phyloP scores from a whole-genome alignment of 2,888 invertebrate species.

The Cheiracanthium punctorium region DNA sequence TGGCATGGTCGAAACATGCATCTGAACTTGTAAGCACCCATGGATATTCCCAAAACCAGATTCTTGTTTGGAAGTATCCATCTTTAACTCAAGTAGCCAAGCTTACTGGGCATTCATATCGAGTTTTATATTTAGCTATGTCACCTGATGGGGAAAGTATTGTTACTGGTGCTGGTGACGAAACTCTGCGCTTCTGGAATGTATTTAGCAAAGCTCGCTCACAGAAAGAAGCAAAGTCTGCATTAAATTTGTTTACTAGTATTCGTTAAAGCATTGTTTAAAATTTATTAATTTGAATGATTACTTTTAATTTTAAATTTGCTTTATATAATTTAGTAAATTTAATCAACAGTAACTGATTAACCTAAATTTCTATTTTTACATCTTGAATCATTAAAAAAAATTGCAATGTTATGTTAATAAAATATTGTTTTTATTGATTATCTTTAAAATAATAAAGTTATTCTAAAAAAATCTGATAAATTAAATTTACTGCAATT shows the following conservation, averaged over 20 bases:
- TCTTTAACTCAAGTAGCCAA: conserved; percentile 97
- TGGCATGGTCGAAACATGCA: conserved; percentile 99
- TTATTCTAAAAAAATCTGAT: too few species aligned
- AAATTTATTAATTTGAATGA: too few species aligned
- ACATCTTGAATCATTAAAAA: too few species aligned
- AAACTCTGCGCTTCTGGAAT: conserved; percentile 98
- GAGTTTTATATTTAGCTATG: conserved; percentile 95
- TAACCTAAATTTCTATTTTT: too few species aligned
- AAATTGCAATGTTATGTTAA: too few species aligned
- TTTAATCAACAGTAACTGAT: too few species aligned
- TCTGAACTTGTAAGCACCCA: conserved; percentile 96
- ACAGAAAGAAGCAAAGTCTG: conserved; percentile 94
- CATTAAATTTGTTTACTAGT: conserved; percentile 92
- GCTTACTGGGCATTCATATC: conserved; percentile 95
- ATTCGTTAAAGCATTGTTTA: conserved; percentile 83
- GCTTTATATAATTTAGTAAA: too few species aligned
- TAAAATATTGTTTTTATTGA: too few species aligned
- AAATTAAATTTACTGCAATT: too few species aligned
- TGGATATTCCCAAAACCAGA: conserved; percentile 99
- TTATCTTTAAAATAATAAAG: too few species aligned
- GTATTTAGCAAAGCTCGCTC: conserved; percentile 98
- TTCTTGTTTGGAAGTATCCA: conserved; percentile 99
- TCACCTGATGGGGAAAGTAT: conserved; percentile 99
- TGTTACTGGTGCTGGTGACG: conserved; percentile 98
- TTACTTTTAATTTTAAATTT: too few species aligned